Base-by-base conservation (phyloP, 2,797 vertebrate species). In the Parauchenoglanis punctatus region DNA sequence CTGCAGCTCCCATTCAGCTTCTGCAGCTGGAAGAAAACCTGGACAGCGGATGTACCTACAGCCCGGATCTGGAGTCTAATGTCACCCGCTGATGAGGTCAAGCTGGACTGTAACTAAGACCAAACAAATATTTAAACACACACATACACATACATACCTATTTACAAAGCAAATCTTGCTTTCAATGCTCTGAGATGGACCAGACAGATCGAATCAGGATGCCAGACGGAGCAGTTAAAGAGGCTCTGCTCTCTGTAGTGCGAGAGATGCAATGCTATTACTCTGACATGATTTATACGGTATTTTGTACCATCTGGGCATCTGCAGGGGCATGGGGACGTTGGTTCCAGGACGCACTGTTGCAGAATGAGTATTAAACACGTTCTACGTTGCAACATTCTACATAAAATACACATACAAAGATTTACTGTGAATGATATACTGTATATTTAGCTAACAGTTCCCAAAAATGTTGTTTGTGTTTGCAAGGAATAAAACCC, bases 1-100 rank as follows among this genome's bases (percentile, higher is more conserved):
- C 25, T 67, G 81, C 15, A 12, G 31, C 25, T 63, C 68, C 78
- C 81, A 87, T 87, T 87, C 86, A 83, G 82, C 65, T 72, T 67
- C 81, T 35, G 70, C 86, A 87, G 81, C 81, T 54, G 83, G 83
- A 67, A 77, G 59, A 87, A 87, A 87, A 83, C 86, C 86, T 44
- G 86, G 86, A 83, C 17, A 81, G 25, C 8, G 68, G 67, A 81
- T 31, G 18, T 17, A 61, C 31, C 73, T 25, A 59, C 56, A 63
- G 49, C 23, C 18, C 8, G 86, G 86, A 87, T 56, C 86, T 83
- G 86, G 86, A 87, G 67, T 56, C 80, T 75, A 40, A 6, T 44
- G 28, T 52, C 23, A 25, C 40, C 65, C 35, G 13, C n/a, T 73
- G 78, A 61, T 63, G 35, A 81, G 75, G 8, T 52, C 68, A 83